Evolutionary conservation across 2,888 invertebrate species (phyloP).

Genomic region (Ochlodes sylvanus): DNA sequence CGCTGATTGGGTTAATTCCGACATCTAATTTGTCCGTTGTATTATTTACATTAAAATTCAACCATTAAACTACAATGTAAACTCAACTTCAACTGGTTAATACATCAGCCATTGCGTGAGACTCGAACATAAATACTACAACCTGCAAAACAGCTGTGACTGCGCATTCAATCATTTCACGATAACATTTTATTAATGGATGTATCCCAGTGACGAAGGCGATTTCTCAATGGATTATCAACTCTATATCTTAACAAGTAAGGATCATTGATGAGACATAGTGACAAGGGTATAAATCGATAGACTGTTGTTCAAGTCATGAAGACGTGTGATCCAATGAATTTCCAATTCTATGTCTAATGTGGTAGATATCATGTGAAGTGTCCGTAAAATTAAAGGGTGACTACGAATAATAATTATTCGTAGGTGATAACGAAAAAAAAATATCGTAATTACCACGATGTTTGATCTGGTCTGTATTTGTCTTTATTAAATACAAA

Average conservation of each 20-base stretch:
- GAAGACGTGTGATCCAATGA: not conserved
- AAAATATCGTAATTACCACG: not conserved
- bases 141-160: conserved; percentile 23
- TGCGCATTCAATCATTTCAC: conserved; percentile 23
- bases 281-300: not conserved
- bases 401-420: not conserved
- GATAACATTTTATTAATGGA: conserved; percentile 18
- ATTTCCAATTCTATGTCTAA: conserved; percentile 2
- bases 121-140: conserved; percentile 15
- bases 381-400: not conserved
- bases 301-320: not conserved
- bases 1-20: too few species aligned
- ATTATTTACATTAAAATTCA: not conserved
- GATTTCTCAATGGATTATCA: not conserved
- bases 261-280: not conserved
- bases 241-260: not conserved
- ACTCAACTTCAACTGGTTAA: conserved; percentile 8
- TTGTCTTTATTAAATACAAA: not conserved
- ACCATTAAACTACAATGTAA: conserved; percentile 1
- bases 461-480: not conserved
- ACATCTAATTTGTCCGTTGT: not conserved
- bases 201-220: not conserved
- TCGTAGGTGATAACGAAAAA: not conserved
- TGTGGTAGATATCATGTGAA: not conserved
- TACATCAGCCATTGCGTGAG: conserved; percentile 22